phyloP scores from a whole-genome alignment of 1,140 invertebrate species.

The Brachystomella parvula region DNA sequence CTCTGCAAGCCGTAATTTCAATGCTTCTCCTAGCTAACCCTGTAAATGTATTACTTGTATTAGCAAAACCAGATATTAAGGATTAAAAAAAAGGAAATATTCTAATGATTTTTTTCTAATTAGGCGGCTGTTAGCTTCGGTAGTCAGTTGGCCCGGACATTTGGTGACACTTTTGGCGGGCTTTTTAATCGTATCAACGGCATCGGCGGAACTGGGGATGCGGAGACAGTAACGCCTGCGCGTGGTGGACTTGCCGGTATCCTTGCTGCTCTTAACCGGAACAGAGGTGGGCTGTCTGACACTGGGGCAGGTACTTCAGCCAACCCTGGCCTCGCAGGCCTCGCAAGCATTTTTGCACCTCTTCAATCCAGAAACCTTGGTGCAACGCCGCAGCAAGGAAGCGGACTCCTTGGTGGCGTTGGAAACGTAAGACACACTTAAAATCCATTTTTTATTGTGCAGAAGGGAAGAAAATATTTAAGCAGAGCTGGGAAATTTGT shows the following conservation, averaged over 20 bases:
- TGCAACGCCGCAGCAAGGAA: background rate
- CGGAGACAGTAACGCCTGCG: background rate
- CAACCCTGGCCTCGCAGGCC: background rate
- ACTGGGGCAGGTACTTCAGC: background rate
- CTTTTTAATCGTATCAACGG: conserved; percentile 29
- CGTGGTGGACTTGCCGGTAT: background rate
- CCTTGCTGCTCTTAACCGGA: background rate
- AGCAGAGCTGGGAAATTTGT: background rate
- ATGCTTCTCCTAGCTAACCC: background rate
- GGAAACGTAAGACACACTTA: conserved; percentile 35
- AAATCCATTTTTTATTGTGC: no score
- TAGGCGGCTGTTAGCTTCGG: conserved; percentile 37
- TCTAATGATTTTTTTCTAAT: conserved; percentile 2
- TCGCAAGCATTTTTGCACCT: background rate
- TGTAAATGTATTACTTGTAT: background rate
- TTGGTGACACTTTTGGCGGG: conserved; percentile 32
- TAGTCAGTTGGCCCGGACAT: conserved; percentile 33
- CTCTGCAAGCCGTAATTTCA: no score
- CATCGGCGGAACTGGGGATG: background rate
- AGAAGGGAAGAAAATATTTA: background rate
- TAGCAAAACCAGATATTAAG: no score
- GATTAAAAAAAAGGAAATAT: background rate
- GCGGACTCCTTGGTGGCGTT: conserved; percentile 30
- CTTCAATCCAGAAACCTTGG: conserved; percentile 7
- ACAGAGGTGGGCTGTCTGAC: background rate